Evolutionary conservation across 2,797 vertebrate species (phyloP), one percentile per base, ranked within the genome.

Genomic region (Esox lucius): DNA sequence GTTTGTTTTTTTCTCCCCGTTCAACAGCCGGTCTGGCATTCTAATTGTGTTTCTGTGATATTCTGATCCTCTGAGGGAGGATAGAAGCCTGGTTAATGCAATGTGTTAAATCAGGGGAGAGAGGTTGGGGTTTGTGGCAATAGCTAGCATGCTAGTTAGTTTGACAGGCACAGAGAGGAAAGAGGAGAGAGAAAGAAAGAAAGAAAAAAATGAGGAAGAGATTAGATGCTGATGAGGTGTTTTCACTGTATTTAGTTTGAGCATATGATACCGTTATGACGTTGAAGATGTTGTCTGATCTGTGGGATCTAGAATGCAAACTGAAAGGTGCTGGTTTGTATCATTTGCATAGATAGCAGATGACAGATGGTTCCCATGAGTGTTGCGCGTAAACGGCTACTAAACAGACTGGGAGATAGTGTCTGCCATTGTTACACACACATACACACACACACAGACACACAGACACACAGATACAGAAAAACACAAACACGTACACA

Each of bases 321-420:
- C 78, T 79, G 66, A 78, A 85, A 85, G 80, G 82, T 88, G 78
- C 79, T 81, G 81, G 76, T 86, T 68, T 62, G 64, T 28, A 46
- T 59, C 84, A 84, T 91, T 88, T 91, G 87, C 88, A 90, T 88
- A 86, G 83, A 87, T 80, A 83, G 78, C 83, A 86, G 83, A 78
- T 86, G 83, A 87, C 87, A 91, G 87, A 87, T 85, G 85, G 87
- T 80, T 78, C 75, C 77, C 69, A 24, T 79, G 80, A 66, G 75
- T 78, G 84, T 84, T 75, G 83, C 72, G 80, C 80, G 83, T 80
- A 83, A 88, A 90, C 82, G 75, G 83, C 79, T 80, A 81, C 84
- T 90, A 83, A 90, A 87, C 82, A 83, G 81, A 83, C 75, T 70
- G 26, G 81, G 79, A 84, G 83, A 61, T 81, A 84, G 70, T 9